A percentile compares a stretch with the other conserved stretches of the same genome.
Evolutionary conservation across 2,797 vertebrate genomes (phyloP).

Genomic region (Podargus strigoides): DNA sequence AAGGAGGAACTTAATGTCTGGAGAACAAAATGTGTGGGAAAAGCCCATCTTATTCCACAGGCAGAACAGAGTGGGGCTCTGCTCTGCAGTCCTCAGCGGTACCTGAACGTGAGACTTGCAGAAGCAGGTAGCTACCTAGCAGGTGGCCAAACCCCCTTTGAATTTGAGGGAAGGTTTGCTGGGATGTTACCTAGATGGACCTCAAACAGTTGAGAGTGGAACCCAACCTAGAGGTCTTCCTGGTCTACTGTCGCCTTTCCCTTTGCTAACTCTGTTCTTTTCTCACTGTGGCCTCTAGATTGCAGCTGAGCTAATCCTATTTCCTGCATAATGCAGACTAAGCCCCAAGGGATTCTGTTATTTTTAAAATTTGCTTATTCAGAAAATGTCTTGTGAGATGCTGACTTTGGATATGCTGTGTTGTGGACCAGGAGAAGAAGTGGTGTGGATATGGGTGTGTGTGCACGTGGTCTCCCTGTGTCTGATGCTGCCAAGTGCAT

Average conservation of each 20-base stretch:
- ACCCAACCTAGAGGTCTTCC: background rate
- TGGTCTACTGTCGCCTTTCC: background rate
- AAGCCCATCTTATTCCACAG: background rate
- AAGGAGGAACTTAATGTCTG: background rate
- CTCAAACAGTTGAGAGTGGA: background rate
- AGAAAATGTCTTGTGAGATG: background rate
- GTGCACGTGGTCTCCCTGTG: background rate
- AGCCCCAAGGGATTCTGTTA: background rate
- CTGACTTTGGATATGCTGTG: background rate
- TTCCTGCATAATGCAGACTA: background rate
- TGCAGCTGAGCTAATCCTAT: background rate
- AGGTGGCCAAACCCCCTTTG: background rate
- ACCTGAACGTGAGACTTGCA: background rate
- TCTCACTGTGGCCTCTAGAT: background rate
- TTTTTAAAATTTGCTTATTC: constrained; percentile 27
- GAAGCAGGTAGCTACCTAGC: background rate
- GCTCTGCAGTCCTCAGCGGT: background rate
- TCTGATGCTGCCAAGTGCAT: background rate
- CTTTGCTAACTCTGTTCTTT: background rate
- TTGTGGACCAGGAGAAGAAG: background rate
- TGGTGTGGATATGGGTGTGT: accelerated
- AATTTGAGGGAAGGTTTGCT: background rate
- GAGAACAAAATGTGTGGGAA: background rate
- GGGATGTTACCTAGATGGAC: background rate
- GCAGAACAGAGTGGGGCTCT: background rate